Evolutionary conservation across 2,113 vertebrate genomes (phyloP).

Genomic region (Lepisosteus oculatus): DNA sequence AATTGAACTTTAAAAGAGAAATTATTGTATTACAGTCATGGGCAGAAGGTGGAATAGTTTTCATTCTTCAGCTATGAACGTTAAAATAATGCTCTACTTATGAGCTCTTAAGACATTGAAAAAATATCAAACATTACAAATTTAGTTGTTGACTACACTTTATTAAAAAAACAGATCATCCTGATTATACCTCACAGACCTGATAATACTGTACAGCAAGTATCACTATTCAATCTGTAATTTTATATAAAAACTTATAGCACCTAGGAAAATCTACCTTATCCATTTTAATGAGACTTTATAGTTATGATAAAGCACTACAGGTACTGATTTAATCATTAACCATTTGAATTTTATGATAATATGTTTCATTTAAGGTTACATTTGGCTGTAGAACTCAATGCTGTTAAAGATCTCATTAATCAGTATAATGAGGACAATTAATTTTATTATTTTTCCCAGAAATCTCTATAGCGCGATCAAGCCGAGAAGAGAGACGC

Average conservation of each 20-base stretch:
- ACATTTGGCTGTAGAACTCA: constrained; percentile 39
- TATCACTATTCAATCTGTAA: constrained; percentile 45
- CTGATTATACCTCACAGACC: constrained; percentile 5
- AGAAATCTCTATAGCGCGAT: constrained; percentile 92
- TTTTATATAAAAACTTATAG: constrained; percentile 56
- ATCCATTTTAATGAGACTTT: constrained; percentile 60
- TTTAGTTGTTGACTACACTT: no score
- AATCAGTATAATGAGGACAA: constrained; percentile 40
- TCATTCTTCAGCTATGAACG: no score
- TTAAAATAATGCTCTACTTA: no score
- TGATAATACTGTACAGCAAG: neutral
- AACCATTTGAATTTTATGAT: constrained; percentile 42
- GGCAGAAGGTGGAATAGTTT: no score
- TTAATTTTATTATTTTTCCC: constrained; percentile 42
- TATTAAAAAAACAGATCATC: no score
- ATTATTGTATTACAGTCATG: no score
- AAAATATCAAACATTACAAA: no score
- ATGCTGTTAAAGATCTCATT: constrained; percentile 41
- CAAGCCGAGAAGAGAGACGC: constrained; percentile 82
- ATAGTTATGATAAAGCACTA: constrained; percentile 54
- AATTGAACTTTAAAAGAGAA: no score
- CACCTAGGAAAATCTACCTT: constrained; percentile 54
- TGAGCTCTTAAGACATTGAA: no score
- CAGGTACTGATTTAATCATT: constrained; percentile 54
- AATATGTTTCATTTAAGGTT: constrained; percentile 39